Conservation (phyloP, 2,888 invertebrate genomes). For the Apamea epomidion region DNA sequence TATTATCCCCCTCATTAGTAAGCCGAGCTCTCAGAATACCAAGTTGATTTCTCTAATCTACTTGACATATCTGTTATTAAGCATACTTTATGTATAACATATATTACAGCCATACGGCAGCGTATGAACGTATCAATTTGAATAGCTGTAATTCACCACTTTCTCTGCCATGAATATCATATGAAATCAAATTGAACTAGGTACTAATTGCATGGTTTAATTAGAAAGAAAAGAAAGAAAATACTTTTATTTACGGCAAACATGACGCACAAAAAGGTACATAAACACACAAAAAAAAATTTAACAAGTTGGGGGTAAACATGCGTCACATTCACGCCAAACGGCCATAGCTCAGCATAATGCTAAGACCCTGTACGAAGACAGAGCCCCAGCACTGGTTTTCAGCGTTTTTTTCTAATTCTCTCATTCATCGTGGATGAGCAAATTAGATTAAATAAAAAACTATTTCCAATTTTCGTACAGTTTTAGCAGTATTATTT, state of each 20-base stretch:
- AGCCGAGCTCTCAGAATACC: neutral
- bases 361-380: too few relatives aligned
- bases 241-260: too few relatives aligned
- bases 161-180: constrained; percentile 24
- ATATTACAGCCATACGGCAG: neutral
- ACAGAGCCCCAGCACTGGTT: too few relatives aligned
- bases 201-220: neutral
- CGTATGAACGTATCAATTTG: neutral
- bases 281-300: too few relatives aligned
- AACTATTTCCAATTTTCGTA: neutral
- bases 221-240: too few relatives aligned
- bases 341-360: too few relatives aligned
- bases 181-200: neutral
- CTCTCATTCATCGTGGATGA: neutral
- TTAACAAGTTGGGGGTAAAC: too few relatives aligned
- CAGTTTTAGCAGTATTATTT: neutral
- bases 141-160: constrained; percentile 21
- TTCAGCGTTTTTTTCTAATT: neutral
- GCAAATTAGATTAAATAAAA: neutral
- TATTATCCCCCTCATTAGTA: neutral
- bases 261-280: too few relatives aligned
- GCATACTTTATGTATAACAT: neutral
- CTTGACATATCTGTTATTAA: too few relatives aligned
- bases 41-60: too few relatives aligned
- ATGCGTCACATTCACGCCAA: too few relatives aligned